Base-by-base conservation (phyloP, 2,113 vertebrate species). In the Paracanthobrama guichenoti region DNA sequence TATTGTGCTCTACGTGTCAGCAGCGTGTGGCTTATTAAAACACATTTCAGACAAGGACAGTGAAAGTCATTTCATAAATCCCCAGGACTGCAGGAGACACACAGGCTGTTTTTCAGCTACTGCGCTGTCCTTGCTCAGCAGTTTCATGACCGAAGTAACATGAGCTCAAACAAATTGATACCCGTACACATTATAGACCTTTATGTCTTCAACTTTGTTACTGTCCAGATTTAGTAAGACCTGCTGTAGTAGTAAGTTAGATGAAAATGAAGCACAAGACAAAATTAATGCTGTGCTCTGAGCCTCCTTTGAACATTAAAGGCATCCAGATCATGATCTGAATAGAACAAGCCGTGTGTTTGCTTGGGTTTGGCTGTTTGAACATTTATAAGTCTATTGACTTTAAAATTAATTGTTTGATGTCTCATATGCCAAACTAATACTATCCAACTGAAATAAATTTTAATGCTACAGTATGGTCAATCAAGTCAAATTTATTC, bases 71-170 rank as follows among this genome's bases (percentile, higher is more conserved):
- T 73, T 84, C 42, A 35, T 44, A 73, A 78, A 81, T 88, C 76
- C 71, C 69, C 20, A 66, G 35, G 62, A 16, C 81, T 73, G 78
- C 84, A 81, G 62, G 64, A 81, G 4, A 67, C 42, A 14, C 57
- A 24, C 72, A 57, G 26, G 24, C 59, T 60, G 53, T 53, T 79
- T 84, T 72, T 79, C 66, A 79, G 74, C 76, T 73, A 22, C 79
- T 4, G n/a, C 11, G 22, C 79, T 84, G 59, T 83, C 81, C 73
- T 74, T 71, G 75, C 85, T 85, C 81, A 85, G 81, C 87, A 88
- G 46, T 81, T 76, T 71, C 53, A 78, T 62, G 74, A 78, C 79
- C 78, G 35, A 74, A 64, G 74, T 60, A 69, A 35, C 55, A 44
- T 66, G 67, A 85, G 79, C 42, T 57, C 22, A 60, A 78, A 78